These are phyloP conservation scores for Hippasteria phrygiana DNA, from an alignment of 53 echinoderm and acorn worm genomes.

Conservation along the genomic window DNA sequence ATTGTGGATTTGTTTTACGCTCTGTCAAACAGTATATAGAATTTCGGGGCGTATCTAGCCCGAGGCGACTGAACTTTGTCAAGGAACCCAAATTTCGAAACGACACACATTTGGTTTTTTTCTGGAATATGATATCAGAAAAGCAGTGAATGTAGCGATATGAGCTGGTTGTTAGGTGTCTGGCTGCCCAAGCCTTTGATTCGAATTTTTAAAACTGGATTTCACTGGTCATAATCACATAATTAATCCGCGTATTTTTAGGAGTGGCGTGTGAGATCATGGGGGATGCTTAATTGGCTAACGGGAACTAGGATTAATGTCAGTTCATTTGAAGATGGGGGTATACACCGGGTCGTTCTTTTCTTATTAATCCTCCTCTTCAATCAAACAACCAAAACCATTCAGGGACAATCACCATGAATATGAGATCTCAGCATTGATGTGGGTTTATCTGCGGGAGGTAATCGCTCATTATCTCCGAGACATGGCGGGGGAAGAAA, in stretches of 20 bases:
- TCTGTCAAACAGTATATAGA: not conserved
- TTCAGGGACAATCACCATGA: constrained; percentile 30
- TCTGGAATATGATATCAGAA: not conserved
- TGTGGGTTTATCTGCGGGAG: constrained; percentile 4
- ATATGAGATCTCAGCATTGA: constrained; percentile 14
- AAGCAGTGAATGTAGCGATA: not conserved
- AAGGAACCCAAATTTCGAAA: no score
- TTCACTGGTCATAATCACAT: not conserved
- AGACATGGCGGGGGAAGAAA: not conserved
- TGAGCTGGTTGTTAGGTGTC: not conserved
- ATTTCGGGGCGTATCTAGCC: not conserved
- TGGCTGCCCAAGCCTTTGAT: not conserved
- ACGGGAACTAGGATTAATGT: no score
- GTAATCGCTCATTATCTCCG: constrained; percentile 41
- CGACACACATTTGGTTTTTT: no score
- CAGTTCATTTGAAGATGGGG: constrained; percentile 39
- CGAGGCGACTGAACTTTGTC: not conserved
- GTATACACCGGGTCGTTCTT: constrained; percentile 1
- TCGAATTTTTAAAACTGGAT: not conserved
- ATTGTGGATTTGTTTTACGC: not conserved
- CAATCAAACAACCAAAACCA: not conserved
- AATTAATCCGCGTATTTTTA: constrained; percentile 32
- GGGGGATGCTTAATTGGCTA: constrained; percentile 29
- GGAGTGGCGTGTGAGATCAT: no score
- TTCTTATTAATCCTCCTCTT: not conserved